Conservation (phyloP, 92 coral and sea anemone species). For the Zoanthus sociatus region DNA sequence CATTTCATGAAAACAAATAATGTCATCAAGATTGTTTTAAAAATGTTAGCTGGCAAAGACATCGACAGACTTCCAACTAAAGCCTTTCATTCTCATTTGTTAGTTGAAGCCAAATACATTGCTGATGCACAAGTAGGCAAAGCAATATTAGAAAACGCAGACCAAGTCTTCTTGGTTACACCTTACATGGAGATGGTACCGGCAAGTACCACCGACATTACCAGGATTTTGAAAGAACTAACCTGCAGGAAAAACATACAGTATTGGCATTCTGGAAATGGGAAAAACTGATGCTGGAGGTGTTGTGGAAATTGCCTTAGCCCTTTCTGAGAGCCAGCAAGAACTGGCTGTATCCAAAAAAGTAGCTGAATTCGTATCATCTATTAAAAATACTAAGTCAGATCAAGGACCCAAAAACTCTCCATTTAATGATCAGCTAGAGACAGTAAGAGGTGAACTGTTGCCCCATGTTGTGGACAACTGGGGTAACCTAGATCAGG, state of each 20-base stretch:
- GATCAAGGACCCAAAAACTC: constrained; percentile 56
- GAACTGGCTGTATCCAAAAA: constrained; percentile 15
- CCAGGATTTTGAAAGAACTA: constrained; percentile 52
- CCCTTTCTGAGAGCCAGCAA: constrained; percentile 18
- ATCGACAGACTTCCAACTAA: constrained; percentile 53
- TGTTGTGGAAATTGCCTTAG: constrained; percentile 47
- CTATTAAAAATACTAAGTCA: constrained; percentile 47
- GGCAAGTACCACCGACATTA: constrained; percentile 55
- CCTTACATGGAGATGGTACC: constrained; percentile 58
- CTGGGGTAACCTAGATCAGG: constrained; percentile 44
- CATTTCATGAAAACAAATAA: constrained; percentile 55
- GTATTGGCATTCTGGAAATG: constrained; percentile 53
- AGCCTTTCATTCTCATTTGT: constrained; percentile 54
- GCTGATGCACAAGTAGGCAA: constrained; percentile 53
- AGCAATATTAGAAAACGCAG: constrained; percentile 47
- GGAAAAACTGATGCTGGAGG: constrained; percentile 54
- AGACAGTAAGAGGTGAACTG: constrained; percentile 34
- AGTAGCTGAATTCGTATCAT: constrained; percentile 53
- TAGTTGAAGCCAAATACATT: constrained; percentile 49
- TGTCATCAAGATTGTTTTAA: constrained; percentile 38
- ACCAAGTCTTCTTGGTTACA: constrained; percentile 44
- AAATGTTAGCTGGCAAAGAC: constrained; percentile 43
- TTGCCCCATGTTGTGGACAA: constrained; percentile 56
- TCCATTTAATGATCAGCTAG: constrained; percentile 56
- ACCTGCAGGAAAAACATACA: constrained; percentile 51